Base-by-base conservation (phyloP, 2,888 invertebrate genomes). In the Diplolepis rosae region DNA sequence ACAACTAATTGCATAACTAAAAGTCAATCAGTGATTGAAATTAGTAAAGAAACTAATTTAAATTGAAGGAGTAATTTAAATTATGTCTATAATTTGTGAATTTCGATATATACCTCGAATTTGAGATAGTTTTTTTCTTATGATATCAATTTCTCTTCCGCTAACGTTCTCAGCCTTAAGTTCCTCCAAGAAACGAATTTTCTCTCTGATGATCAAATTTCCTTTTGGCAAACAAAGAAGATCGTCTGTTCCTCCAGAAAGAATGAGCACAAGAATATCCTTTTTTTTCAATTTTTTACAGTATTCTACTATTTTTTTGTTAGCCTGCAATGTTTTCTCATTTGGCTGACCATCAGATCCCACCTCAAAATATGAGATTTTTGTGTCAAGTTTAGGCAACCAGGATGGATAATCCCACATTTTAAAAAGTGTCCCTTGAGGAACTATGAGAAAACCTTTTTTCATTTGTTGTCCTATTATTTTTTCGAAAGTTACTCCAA, bases 161-260 rank as follows among this genome's bases (percentile, higher is more conserved):
- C 89, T 89, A 4, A 92, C 93, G 11, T 92, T 92, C 65, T 85
- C 83, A 51, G 78, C 83, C 32, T 90, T 89, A 75, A 93, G 80
- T 35, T 86, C 76, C 67, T 85, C 86, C 7, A 92, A 90, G 4
- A 92, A 81, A 18, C 83, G 72, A 42, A 89, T 78, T 83, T 93
- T 92, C 66, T 93, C 92, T 11, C 89, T 84, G 39, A 93, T 79
- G 3, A 90, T 89, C 0, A 93, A 84, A 0, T 90, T 90, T 9
- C 90, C 88, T 24, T 86, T 85, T 0, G 94, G 93, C 11, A 89
- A 87, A n/a, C 92, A 91, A 4, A 94, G 85, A 11, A 94, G 88
- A 24, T 93, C 92, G n/a, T 93, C 93, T 1, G 93, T 92, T 13
- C 93, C 93, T 56, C 93, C 93, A 84, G 89, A 88, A 13, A 93